Conservation (phyloP, 1,140 invertebrate species). For the Drosophila pruinosa region DNA sequence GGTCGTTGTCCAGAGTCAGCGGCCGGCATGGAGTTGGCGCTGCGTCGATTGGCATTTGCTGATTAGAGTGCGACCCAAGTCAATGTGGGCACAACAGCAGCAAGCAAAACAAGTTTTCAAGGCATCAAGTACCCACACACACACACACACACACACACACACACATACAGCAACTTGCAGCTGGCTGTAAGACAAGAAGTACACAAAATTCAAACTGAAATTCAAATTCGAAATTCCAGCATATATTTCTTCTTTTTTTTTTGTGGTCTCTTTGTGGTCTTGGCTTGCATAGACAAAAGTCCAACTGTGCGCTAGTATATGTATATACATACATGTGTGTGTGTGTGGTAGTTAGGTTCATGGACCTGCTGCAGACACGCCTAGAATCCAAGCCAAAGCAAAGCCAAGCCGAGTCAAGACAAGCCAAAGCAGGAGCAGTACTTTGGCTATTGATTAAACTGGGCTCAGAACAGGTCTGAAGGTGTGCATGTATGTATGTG, state of each 20-base stretch:
- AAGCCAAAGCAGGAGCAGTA: slow-evolving; percentile 50
- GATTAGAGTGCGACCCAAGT: slow-evolving; percentile 39
- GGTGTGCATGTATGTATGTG: neutral
- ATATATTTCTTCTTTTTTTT: slow-evolving; percentile 20
- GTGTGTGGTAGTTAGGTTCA: slow-evolving; percentile 64
- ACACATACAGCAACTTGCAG: slow-evolving; percentile 15
- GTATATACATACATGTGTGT: slow-evolving; percentile 17
- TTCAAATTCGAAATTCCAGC: slow-evolving; percentile 63
- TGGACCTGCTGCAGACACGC: slow-evolving; percentile 76
- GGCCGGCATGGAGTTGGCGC: slow-evolving; percentile 18
- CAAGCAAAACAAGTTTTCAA: slow-evolving; percentile 36
- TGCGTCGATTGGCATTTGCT: slow-evolving; percentile 39
- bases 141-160: slow-evolving; percentile 12
- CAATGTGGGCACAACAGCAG: slow-evolving; percentile 24
- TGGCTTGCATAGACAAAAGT: slow-evolving; percentile 19
- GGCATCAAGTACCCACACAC: slow-evolving; percentile 36
- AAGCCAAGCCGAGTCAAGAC: slow-evolving; percentile 26
- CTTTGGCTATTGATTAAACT: slow-evolving; percentile 74
- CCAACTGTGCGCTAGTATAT: neutral
- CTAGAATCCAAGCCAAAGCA: slow-evolving; percentile 65
- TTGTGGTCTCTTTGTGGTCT: slow-evolving; percentile 9
- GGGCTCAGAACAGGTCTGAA: slow-evolving; percentile 74
- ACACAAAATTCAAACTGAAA: slow-evolving; percentile 59
- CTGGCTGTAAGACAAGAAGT: slow-evolving; percentile 31
- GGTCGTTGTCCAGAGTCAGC: neutral